phyloP scores from a whole-genome alignment of 1,140 invertebrate species.

The Zaprionus vittiger region DNA sequence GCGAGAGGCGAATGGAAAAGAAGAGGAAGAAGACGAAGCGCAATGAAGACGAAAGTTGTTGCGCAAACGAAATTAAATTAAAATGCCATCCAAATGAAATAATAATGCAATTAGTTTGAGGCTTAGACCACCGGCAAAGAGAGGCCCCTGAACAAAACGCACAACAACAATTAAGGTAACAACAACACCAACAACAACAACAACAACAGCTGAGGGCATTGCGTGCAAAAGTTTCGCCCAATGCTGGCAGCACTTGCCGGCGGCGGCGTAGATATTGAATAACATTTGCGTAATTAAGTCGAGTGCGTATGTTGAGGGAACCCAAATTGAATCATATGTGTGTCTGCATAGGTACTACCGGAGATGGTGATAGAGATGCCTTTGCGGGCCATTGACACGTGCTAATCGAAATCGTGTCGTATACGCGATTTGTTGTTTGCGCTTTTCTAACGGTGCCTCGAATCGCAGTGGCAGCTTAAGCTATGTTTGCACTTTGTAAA shows the following conservation, averaged over 20 bases:
- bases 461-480: conserved; percentile 25
- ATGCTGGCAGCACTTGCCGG: conserved; percentile 9
- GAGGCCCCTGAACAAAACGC: conserved; percentile 20
- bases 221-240: conserved; percentile 59
- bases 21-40: conserved; percentile 7
- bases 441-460: conserved; percentile 49
- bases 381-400: conserved; percentile 70
- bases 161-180: not conserved
- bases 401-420: conserved; percentile 58
- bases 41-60: conserved; percentile 82
- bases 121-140: conserved; percentile 17
- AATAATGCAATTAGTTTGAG: conserved; percentile 73
- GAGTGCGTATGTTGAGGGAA: conserved; percentile 59
- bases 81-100: conserved; percentile 77
- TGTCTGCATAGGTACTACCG: not conserved
- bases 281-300: conserved; percentile 77
- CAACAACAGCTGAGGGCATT: conserved; percentile 10
- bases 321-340: conserved; percentile 70
- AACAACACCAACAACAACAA: conserved; percentile 17
- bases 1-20: conserved; percentile 17
- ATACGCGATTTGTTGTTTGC: conserved; percentile 56
- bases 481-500: conserved; percentile 59
- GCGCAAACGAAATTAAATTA: conserved; percentile 76
- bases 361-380: conserved; percentile 11
- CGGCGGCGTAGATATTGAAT: conserved; percentile 61